These are phyloP conservation scores for Sarcophaga peregrina DNA, from an alignment of 1,140 invertebrate species.

Conservation along the genomic window DNA sequence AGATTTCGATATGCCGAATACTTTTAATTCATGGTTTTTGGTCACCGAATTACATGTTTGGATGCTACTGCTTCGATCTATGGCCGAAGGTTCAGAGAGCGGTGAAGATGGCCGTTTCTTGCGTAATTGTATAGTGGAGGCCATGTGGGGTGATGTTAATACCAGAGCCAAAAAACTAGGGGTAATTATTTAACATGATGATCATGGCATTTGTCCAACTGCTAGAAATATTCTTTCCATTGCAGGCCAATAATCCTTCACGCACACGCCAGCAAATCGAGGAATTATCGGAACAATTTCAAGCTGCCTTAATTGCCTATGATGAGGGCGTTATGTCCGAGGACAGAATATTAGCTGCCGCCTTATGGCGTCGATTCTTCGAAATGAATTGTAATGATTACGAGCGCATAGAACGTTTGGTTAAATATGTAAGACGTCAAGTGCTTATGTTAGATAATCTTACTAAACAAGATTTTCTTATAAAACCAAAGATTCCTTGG, in stretches of 20 bases:
- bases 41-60: slow-evolving; percentile 87
- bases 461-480: slow-evolving; percentile 64
- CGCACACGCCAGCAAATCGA: slow-evolving; percentile 71
- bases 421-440: slow-evolving; percentile 79
- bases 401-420: slow-evolving; percentile 73
- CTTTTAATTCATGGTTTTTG: slow-evolving; percentile 85
- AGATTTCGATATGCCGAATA: slow-evolving; percentile 79
- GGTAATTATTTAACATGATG: slow-evolving; percentile 66
- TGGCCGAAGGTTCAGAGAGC: slow-evolving; percentile 75
- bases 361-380: slow-evolving; percentile 87
- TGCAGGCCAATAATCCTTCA: slow-evolving; percentile 71
- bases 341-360: slow-evolving; percentile 80
- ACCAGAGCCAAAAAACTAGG: slow-evolving; percentile 77
- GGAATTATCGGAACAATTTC: slow-evolving; percentile 80
- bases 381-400: slow-evolving; percentile 72
- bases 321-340: slow-evolving; percentile 84
- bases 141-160: slow-evolving; percentile 85
- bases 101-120: slow-evolving; percentile 75
- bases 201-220: no score
- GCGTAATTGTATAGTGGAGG: slow-evolving; percentile 79
- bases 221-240: background rate
- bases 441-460: slow-evolving; percentile 69
- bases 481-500: slow-evolving; percentile 65
- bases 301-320: slow-evolving; percentile 85
- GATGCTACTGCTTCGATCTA: slow-evolving; percentile 80